Evolutionary conservation across 2,888 invertebrate species (phyloP), one percentile per base, ranked within the genome.

Genomic region (Anarsia innoxiella): DNA sequence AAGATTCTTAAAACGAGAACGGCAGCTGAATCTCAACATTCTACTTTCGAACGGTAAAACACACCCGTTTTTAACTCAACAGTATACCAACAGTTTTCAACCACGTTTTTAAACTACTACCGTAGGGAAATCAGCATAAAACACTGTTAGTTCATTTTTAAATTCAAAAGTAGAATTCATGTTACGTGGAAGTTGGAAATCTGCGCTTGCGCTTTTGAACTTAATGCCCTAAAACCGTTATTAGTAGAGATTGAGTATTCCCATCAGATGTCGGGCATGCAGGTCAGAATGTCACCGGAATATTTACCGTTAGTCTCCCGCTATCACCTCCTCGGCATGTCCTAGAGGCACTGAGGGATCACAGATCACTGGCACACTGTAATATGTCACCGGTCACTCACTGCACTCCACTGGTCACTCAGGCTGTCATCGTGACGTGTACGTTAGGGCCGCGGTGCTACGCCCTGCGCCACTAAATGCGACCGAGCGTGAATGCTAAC

Each of bases 401-500:
- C 80, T 62, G 62, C 59, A 40, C 39, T 31, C 59, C 69, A 78
- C 75, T 66, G 63, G 66, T 72, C 64, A 66, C 64, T 60, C 65
- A 64, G 69, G 60, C 63, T 64, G 58, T 64, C 79, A 82, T 80
- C 68, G 75, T 73, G 68, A 63, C 63, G 66, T 56, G 57, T 54
- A 59, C 53, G 53, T 49, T 61, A 60, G 68, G 70, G 73, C 67
- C 68, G 73, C 73, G 71, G 66, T 63, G 65, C 67, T 70, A 71
- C 72, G 69, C 79, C 71, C 66, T 71, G 74, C 66, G 72, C 69
- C 67, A 71, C 64, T 79, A 77, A 82, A 74, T 80, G 82, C 82
- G 77, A 63, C 74, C 64, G 79, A 82, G 68, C 84, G 79, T 83
- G 68, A 79, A 80, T 67, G 66, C 71, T 83, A 82, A 82, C 84